Evolutionary conservation across 2,797 vertebrate genomes (phyloP).

Genomic region (Hypotaenidia philippensis): DNA sequence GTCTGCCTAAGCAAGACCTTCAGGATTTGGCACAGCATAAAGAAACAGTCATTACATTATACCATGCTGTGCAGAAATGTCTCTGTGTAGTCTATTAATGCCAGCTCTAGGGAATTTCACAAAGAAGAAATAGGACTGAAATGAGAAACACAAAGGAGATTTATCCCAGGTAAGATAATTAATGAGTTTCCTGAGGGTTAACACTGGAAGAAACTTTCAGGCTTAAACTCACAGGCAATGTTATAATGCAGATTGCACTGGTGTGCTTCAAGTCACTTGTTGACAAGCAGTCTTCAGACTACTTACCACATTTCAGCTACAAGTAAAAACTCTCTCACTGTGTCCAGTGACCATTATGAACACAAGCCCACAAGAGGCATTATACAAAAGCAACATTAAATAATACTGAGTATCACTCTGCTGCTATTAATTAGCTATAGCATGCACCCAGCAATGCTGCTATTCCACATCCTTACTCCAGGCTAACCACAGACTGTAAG

Average conservation of each 20-base stretch:
- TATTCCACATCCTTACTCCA: neutral
- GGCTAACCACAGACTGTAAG: neutral
- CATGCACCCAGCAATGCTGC: neutral
- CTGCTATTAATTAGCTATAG: neutral
- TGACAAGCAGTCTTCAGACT: neutral
- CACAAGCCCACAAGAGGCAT: neutral
- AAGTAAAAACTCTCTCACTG: neutral
- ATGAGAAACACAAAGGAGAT: neutral
- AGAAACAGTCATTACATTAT: neutral
- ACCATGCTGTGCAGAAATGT: neutral
- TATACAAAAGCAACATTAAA: neutral
- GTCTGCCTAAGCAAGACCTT: neutral
- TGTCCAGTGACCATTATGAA: neutral
- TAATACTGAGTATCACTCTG: neutral
- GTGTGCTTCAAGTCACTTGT: neutral
- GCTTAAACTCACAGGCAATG: neutral
- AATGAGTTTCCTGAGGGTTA: neutral
- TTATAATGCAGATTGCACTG: neutral
- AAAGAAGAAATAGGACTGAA: neutral
- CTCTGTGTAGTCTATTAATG: neutral
- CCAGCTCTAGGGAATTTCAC: neutral
- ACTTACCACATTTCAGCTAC: neutral
- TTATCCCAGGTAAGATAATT: neutral
- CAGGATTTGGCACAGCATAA: neutral
- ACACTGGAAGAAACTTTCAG: neutral